Percentiles rank a stretch among this genome's conserved stretches.
Conservation (phyloP, 2,888 invertebrate species). For the Aplocera efformata region DNA sequence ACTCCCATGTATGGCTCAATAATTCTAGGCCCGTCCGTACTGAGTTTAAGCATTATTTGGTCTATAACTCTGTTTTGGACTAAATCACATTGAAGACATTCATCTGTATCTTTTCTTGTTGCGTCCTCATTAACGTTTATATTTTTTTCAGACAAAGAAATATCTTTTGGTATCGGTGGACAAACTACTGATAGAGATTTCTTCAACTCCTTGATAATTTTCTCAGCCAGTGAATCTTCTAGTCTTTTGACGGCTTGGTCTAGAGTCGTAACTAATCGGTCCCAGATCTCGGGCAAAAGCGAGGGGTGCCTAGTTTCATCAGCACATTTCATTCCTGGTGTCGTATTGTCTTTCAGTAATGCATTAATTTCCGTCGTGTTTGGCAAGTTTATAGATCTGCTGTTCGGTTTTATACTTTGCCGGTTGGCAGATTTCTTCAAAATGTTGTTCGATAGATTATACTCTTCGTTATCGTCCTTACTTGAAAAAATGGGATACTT, state of each 20-base stretch:
- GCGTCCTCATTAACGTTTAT: constrained; percentile 13
- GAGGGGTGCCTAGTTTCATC: constrained; percentile 37
- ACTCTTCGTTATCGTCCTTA: constrained; percentile 28
- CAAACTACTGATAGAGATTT: constrained; percentile 15
- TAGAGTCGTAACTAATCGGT: constrained; percentile 44
- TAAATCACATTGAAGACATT: constrained; percentile 52
- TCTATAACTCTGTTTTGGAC: constrained; percentile 53
- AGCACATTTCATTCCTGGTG: constrained; percentile 33
- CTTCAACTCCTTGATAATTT: constrained; percentile 51
- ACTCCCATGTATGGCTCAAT: constrained; percentile 7
- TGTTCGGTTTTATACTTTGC: constrained; percentile 24
- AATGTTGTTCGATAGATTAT: constrained; percentile 29
- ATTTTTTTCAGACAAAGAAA: constrained; percentile 4
- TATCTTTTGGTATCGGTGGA: constrained; percentile 1
- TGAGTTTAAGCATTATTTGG: constrained; percentile 44
- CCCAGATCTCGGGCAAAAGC: constrained; percentile 49
- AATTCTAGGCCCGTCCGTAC: constrained; percentile 29
- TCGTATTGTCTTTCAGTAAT: constrained; percentile 36
- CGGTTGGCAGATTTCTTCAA: constrained; percentile 37
- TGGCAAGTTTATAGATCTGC: constrained; percentile 42
- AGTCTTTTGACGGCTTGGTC: constrained; percentile 51
- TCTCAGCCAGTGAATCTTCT: constrained; percentile 51
- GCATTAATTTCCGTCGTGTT: constrained; percentile 42
- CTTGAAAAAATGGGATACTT: constrained; percentile 21
- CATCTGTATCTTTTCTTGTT: constrained; percentile 22